Conservation (phyloP, 2,113 vertebrate species). For the Phyllostomus discolor region DNA sequence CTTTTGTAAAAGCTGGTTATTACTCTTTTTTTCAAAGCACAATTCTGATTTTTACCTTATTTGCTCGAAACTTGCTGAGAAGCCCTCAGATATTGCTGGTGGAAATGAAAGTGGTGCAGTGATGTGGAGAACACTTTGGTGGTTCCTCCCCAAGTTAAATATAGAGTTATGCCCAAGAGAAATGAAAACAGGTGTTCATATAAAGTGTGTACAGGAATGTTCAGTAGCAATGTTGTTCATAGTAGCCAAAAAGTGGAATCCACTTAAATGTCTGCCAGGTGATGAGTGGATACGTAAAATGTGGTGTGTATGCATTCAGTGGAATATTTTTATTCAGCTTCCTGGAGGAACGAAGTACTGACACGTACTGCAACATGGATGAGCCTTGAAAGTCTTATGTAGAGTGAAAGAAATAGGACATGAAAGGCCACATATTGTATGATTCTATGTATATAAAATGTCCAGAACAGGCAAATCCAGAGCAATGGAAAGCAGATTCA, state of each 20-base stretch:
- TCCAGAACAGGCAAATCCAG: background rate
- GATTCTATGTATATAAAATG: background rate
- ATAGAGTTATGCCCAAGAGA: background rate
- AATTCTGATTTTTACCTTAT: background rate
- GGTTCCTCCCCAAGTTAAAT: background rate
- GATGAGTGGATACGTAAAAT: background rate
- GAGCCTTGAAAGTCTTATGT: background rate
- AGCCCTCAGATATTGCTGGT: background rate
- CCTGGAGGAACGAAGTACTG: background rate
- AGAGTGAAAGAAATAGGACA: background rate
- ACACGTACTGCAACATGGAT: background rate
- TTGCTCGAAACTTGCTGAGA: background rate
- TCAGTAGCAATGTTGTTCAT: background rate
- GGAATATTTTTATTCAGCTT: background rate
- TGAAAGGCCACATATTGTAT: background rate
- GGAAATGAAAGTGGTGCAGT: background rate
- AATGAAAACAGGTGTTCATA: background rate
- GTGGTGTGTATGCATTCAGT: background rate
- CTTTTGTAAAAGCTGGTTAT: background rate
- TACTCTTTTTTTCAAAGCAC: background rate
- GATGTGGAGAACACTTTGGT: background rate
- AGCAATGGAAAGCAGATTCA: background rate
- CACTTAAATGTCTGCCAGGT: background rate
- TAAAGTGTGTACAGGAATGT: background rate
- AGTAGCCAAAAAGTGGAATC: background rate